phyloP scores from a whole-genome alignment of 2,113 vertebrate genomes.

The Neolamprologus hecqui region DNA sequence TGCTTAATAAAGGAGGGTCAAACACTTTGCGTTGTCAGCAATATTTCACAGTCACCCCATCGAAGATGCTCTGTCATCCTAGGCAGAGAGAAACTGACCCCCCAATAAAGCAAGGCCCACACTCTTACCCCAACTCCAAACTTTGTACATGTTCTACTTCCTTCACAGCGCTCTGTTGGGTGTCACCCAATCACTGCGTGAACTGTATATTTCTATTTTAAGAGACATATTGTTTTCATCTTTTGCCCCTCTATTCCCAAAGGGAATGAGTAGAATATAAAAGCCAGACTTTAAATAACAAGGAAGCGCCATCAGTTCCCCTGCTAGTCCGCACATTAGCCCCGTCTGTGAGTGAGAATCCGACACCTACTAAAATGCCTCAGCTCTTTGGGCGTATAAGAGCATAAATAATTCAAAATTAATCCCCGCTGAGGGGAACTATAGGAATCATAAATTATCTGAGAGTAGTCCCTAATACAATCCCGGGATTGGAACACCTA shows the following conservation, averaged over 20 bases:
- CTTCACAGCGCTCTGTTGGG: neutral
- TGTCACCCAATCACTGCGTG: constrained; percentile 44
- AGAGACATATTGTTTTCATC: constrained; percentile 72
- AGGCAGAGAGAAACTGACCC: constrained; percentile 33
- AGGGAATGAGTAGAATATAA: constrained; percentile 86
- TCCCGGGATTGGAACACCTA: constrained; percentile 81
- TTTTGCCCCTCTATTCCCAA: constrained; percentile 74
- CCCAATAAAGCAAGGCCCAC: constrained; percentile 12
- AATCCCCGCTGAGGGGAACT: constrained; percentile 95
- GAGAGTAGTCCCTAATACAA: constrained; percentile 86
- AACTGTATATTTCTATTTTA: constrained; percentile 61
- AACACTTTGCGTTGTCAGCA: constrained; percentile 10
- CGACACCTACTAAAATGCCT: constrained; percentile 99
- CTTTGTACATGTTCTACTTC: constrained; percentile 15
- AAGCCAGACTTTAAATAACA: constrained; percentile 96
- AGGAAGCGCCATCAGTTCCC: constrained; percentile 91
- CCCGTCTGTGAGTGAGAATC: constrained; percentile 87
- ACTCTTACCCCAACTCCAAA: constrained; percentile 1
- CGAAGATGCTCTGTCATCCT: constrained; percentile 1
- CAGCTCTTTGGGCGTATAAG: constrained; percentile 88
- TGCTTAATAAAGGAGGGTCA: constrained; percentile 51
- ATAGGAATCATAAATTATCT: constrained; percentile 97
- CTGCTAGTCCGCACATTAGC: constrained; percentile 88
- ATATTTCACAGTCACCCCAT: constrained; percentile 39
- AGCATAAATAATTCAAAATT: constrained; percentile 99